Evolutionary conservation across 1,140 invertebrate genomes (phyloP).

Genomic region (Trigoniulus corallinus): DNA sequence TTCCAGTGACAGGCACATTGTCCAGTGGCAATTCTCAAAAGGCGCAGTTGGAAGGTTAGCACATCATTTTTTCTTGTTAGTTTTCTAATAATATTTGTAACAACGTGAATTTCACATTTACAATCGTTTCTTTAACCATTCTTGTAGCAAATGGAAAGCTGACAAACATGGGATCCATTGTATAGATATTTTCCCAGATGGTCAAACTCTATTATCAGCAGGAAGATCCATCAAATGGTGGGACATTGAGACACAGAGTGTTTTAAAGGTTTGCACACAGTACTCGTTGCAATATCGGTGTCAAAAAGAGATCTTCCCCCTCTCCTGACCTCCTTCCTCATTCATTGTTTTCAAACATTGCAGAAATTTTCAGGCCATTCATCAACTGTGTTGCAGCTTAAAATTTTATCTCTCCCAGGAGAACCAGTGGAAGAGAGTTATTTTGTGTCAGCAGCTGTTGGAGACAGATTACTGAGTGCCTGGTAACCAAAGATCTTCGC

Average conservation of each 20-base stretch:
- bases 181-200: conserved; percentile 34
- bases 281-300: no score
- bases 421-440: conserved; percentile 26
- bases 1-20: conserved; percentile 28
- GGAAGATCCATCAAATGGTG: conserved; percentile 45
- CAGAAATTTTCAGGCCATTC: conserved; percentile 50
- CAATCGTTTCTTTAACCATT: no score
- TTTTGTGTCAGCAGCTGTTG: conserved; percentile 40
- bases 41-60: conserved; percentile 28
- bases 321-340: no score
- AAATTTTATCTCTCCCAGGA: conserved; percentile 24
- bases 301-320: no score
- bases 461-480: conserved; percentile 37
- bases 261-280: conserved; percentile 36
- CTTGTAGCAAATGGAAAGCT: conserved; percentile 37
- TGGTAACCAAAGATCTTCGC: conserved; percentile 29
- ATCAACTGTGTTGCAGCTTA: conserved; percentile 38
- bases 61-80: conserved; percentile 8
- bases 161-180: conserved; percentile 43
- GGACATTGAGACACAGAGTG: conserved; percentile 36
- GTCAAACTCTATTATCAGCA: conserved; percentile 42
- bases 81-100: not conserved
- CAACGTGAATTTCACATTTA: conserved; percentile 15
- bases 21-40: conserved; percentile 31
- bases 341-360: no score